phyloP scores from a whole-genome alignment of 2,888 invertebrate genomes.

The Graphium colonna region DNA sequence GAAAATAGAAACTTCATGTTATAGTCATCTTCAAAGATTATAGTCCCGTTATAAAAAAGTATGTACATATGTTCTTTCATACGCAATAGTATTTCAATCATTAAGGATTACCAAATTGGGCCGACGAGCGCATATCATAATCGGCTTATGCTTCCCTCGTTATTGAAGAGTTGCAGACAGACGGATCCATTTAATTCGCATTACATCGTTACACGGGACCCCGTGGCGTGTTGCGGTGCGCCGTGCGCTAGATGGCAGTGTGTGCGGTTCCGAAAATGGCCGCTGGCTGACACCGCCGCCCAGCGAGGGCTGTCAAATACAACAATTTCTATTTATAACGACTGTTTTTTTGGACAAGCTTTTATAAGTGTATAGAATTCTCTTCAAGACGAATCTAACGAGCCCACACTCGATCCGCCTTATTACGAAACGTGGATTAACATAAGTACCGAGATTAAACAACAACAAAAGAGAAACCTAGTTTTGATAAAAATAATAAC shows the following conservation, averaged over 20 bases:
- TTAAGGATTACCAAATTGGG: constrained; percentile 12
- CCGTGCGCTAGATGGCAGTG: constrained; percentile 4
- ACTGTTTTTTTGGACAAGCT: too few species aligned
- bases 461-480: too few species aligned
- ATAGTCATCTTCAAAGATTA: too few species aligned
- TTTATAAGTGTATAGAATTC: too few species aligned
- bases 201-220: constrained; percentile 33
- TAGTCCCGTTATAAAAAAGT: not conserved
- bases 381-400: too few species aligned
- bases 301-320: constrained; percentile 10
- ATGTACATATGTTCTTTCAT: not conserved
- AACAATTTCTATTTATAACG: not conserved
- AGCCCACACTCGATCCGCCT: too few species aligned
- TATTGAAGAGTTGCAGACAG: constrained; percentile 37
- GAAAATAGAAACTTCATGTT: too few species aligned
- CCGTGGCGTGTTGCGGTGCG: constrained; percentile 29
- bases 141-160: constrained; percentile 52
- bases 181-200: constrained; percentile 39
- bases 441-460: too few species aligned
- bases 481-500: too few species aligned
- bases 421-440: too few species aligned
- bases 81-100: not conserved
- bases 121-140: constrained; percentile 38
- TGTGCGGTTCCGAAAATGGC: constrained; percentile 15
- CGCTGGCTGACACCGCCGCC: constrained; percentile 6